Base-by-base conservation (phyloP, 2,888 invertebrate species). In the Argyra leucocephala region DNA sequence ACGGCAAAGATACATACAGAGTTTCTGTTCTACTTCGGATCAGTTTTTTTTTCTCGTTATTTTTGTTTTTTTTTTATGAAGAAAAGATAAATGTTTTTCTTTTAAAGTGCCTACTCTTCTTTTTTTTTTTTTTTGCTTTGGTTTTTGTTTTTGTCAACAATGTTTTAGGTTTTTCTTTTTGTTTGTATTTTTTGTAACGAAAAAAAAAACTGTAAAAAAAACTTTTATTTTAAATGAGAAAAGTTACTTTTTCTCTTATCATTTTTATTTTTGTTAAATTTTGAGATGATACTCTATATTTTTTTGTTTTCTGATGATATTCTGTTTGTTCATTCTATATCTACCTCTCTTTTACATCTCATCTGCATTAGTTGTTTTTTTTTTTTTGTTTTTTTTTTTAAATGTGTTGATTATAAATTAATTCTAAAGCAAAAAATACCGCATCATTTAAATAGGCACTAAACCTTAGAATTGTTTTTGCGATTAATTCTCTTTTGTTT, bases 31-130 rank as follows among this genome's bases (percentile, higher is more conserved):
- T n/a, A n/a, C n/a, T n/a, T n/a, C n/a, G n/a, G n/a, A n/a, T n/a
- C n/a, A n/a, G n/a, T n/a, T n/a, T 31, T 31, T 31, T 31, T 31
- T n/a, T n/a, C n/a, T n/a, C n/a, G n/a, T n/a, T n/a, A 5, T 31
- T 10, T 7, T 31, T 7, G 10, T 31, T 31, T 31, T 5, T 31
- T 31, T 31, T 31, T 31, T 7, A 31, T 48, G 18, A n/a, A 48
- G 48, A 18, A 48, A 48, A 48, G 48, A 48, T 48, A 48, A 48
- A 48, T 48, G 48, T 48, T 48, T 48, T 48, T 48, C 48, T 48
- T 48, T 48, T 48, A 48, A 48, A 48, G 48, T 48, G 48, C 48
- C 48, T 48, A 15, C 15, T 18, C 48, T 48, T 48, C 18, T 48
- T 48, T 48, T 48, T 48, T 37, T 15, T 7, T 31, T 31, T 31